Base-by-base conservation (phyloP, 2,888 invertebrate species). In the Bruchidius siliquastri region DNA sequence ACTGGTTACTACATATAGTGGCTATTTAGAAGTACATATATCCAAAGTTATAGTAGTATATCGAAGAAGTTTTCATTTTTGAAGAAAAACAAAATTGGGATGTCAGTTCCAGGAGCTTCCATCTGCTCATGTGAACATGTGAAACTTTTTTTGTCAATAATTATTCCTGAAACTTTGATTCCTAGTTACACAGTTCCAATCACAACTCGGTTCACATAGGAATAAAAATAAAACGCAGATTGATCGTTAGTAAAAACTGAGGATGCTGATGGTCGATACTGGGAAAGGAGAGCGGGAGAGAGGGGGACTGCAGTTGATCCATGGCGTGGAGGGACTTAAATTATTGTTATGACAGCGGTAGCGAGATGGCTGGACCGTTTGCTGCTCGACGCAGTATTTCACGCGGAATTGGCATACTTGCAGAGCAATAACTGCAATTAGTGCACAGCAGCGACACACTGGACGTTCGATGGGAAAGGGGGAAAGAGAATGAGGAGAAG, bases 391-490 rank as follows among this genome's bases (percentile, higher is more conserved):
- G 49, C 49, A 49, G 49, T 84, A 84, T 84, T 84, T 84, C 84
- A 83, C 81, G 78, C 79, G 77, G 83, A 85, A 85, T 84, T 83
- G 84, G 80, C 84, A 84, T 85, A 84, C 84, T 84, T 84, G 83
- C 82, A 3, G 82, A 82, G 84, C 84, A 85, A 85, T 85, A 85
- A 84, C 84, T 84, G 82, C 83, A 84, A 85, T 85, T 85, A 85
- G 83, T 80, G 82, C 81, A 84, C 81, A 83, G 82, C 83, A 84
- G 83, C 83, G 82, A 81, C 82, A 82, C 83, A 82, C 83, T 83
- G 81, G 83, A 83, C 82, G 80, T 79, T 78, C 81, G 79, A 79
- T 8, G 49, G 49, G 49, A 13, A 4, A 49, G 18, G 18, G 49
- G 49, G 49, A 49, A 49, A 13, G 49, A 13, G 18, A 49, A 49